These are phyloP conservation scores for Andrena marginata DNA, from an alignment of 2,888 invertebrate genomes.

Conservation along the genomic window DNA sequence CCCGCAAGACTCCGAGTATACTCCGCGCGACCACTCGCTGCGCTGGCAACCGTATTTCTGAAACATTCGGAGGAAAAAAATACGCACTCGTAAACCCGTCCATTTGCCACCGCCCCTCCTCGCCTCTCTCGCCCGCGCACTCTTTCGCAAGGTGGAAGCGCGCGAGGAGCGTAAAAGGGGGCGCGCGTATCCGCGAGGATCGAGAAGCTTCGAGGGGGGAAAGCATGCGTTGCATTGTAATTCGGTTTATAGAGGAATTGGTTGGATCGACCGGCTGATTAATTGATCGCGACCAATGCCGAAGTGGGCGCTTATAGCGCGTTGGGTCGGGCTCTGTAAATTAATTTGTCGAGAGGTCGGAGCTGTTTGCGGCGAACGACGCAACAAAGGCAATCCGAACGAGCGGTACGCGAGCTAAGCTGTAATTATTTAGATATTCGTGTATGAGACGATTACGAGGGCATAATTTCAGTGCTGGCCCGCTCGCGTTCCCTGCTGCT, in stretches of 20 bases:
- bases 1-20: slow-evolving; percentile 26
- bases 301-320: no score
- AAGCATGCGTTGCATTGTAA: no score
- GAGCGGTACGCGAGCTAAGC: not conserved
- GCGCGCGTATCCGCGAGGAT: no score
- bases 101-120: slow-evolving; percentile 42
- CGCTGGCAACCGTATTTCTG: slow-evolving; percentile 43
- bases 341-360: slow-evolving; percentile 13
- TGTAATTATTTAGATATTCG: slow-evolving; percentile 53
- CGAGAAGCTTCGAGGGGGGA: no score
- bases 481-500: slow-evolving; percentile 5
- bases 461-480: slow-evolving; percentile 41
- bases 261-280: not conserved
- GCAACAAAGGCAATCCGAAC: slow-evolving; percentile 42
- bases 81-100: slow-evolving; percentile 55
- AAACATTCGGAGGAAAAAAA: slow-evolving; percentile 44
- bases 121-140: not conserved
- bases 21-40: slow-evolving; percentile 20
- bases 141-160: slow-evolving; percentile 30
- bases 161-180: not conserved
- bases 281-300: no score
- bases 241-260: not conserved
- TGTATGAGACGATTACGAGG: slow-evolving; percentile 46
- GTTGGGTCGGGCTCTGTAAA: not conserved
- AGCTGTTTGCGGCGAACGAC: slow-evolving; percentile 24